These are phyloP conservation scores for Antitype chi DNA, from an alignment of 2,888 invertebrate species.

Conservation along the genomic window DNA sequence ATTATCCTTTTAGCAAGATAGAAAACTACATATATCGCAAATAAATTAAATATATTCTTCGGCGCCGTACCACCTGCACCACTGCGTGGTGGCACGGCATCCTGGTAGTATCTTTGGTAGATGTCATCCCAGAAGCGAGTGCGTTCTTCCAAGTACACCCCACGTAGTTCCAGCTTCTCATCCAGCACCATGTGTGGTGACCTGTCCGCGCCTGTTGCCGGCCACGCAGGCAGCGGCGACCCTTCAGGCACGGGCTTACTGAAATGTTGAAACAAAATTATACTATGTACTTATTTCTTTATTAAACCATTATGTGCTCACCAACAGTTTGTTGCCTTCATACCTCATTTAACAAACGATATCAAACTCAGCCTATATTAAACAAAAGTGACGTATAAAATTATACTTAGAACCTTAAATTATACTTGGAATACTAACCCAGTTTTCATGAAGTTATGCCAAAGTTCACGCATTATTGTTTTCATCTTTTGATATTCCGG, in stretches of 20 bases:
- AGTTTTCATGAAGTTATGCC: slow-evolving; percentile 47
- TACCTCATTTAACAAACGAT: background rate
- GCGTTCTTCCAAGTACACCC: slow-evolving; percentile 63
- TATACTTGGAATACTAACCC: background rate
- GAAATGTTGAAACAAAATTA: background rate
- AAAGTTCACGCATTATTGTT: slow-evolving; percentile 36
- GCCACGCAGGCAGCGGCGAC: slow-evolving; percentile 72
- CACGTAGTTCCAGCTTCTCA: slow-evolving; percentile 63
- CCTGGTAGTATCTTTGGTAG: slow-evolving; percentile 71
- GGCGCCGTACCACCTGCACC: background rate
- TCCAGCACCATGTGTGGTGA: slow-evolving; percentile 75
- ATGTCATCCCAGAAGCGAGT: slow-evolving; percentile 52
- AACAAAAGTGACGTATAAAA: background rate
- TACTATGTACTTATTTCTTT: too few relatives aligned
- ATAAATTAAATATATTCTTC: slow-evolving; percentile 18
- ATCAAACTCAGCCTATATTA: background rate
- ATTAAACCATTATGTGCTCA: background rate
- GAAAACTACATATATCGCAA: background rate
- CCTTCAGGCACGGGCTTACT: slow-evolving; percentile 51
- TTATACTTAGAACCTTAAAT: background rate
- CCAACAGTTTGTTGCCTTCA: background rate
- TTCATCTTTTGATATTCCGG: slow-evolving; percentile 39
- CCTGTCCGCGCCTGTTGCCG: slow-evolving; percentile 61
- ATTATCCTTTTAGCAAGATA: background rate
- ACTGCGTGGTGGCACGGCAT: slow-evolving; percentile 67